Conservation (phyloP, 2,113 vertebrate species). For the Cinclus cinclus region DNA sequence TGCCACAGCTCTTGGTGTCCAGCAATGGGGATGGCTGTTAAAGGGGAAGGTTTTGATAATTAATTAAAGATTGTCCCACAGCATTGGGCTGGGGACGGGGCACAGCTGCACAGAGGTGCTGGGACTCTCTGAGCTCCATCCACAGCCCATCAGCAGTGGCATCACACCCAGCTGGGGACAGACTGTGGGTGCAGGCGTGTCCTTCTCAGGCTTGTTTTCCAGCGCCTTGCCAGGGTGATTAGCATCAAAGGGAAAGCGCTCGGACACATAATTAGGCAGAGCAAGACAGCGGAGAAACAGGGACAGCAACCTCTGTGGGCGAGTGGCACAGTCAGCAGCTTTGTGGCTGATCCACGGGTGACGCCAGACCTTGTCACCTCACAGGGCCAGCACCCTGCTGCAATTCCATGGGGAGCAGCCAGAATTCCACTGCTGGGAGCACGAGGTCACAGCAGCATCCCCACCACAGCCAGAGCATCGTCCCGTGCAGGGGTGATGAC, state of each 20-base stretch:
- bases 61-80: neutral
- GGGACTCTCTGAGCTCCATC: neutral
- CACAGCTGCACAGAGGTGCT: neutral
- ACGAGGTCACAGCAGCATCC: neutral
- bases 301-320: neutral
- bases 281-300: constrained; percentile 15
- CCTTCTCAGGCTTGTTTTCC: neutral
- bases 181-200: neutral
- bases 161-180: neutral
- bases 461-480: neutral
- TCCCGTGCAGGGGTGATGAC: neutral
- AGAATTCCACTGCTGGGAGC: neutral
- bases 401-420: neutral
- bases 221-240: neutral
- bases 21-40: neutral
- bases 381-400: neutral
- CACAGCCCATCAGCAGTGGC: neutral
- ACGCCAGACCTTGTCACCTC: neutral
- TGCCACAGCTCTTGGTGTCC: neutral
- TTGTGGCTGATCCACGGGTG: neutral
- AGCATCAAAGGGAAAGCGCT: constrained; percentile 41
- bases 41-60: neutral
- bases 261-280: constrained; percentile 39
- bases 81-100: neutral
- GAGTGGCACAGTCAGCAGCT: constrained; percentile 5